phyloP scores from a whole-genome alignment of 2,113 vertebrate genomes.

The Triplophysa siluroides region DNA sequence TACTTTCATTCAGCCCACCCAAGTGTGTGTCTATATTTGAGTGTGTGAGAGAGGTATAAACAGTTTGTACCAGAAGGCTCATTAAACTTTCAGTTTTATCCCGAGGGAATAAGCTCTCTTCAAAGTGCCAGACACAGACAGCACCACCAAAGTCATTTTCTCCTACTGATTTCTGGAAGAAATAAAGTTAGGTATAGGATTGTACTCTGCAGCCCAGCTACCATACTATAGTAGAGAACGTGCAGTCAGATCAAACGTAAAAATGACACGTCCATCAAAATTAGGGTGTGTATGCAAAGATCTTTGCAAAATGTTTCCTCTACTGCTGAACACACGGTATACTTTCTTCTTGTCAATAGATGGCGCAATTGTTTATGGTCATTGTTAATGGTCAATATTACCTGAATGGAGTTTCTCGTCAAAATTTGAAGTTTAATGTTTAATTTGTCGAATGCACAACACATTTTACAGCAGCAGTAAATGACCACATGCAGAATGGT shows the following conservation, averaged over 20 bases:
- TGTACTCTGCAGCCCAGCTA: neutral
- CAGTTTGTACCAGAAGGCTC: neutral
- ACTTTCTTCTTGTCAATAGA: conserved; percentile 39
- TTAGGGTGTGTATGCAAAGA: neutral
- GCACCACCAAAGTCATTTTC: conserved; percentile 13
- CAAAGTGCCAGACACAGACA: neutral
- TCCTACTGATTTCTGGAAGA: neutral
- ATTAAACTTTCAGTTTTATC: conserved; percentile 42
- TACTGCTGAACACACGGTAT: neutral
- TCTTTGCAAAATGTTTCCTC: neutral
- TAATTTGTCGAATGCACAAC: neutral
- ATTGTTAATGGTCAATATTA: neutral
- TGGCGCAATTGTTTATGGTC: conserved; percentile 38
- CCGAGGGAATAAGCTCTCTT: conserved; percentile 8
- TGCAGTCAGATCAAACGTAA: neutral
- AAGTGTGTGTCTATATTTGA: neutral
- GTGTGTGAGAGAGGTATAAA: neutral
- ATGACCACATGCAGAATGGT: too few relatives aligned
- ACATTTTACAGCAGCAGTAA: neutral
- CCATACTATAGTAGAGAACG: neutral
- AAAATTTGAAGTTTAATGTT: neutral
- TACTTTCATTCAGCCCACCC: neutral
- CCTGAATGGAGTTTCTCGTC: neutral
- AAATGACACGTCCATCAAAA: neutral
- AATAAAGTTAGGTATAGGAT: neutral